Percentiles rank a stretch among this genome's conserved stretches.
Conservation (phyloP, 2,888 invertebrate species). For the Gari tellinella region DNA sequence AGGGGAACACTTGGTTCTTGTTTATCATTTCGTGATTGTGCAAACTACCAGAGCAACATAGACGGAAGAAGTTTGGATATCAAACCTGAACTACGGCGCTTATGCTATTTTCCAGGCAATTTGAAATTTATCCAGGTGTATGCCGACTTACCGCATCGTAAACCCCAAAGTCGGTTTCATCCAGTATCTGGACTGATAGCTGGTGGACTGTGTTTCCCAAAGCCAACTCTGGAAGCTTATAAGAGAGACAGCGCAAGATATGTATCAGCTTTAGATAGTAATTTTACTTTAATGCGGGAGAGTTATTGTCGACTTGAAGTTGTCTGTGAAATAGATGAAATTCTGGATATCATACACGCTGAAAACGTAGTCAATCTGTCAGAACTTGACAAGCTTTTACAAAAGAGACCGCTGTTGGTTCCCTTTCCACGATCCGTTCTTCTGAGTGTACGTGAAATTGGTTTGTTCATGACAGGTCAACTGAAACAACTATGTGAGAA, state of each 20-base stretch:
- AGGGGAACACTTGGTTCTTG: constrained; percentile 32
- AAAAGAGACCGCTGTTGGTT: constrained; percentile 28
- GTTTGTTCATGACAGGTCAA: constrained; percentile 15
- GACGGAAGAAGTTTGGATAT: constrained; percentile 41
- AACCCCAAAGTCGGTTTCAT: constrained; percentile 35
- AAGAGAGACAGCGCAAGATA: constrained; percentile 27
- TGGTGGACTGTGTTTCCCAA: constrained; percentile 23
- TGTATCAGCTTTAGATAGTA: constrained; percentile 33
- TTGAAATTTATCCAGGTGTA: constrained; percentile 48
- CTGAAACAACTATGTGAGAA: constrained; percentile 14
- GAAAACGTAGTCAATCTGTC: constrained; percentile 22
- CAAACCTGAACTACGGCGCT: constrained; percentile 11
- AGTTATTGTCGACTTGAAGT: constrained; percentile 36
- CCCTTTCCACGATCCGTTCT: constrained; percentile 21
- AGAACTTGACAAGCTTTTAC: constrained; percentile 14
- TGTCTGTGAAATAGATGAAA: constrained; percentile 15
- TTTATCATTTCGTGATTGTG: constrained; percentile 37
- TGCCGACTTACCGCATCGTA: constrained; percentile 41
- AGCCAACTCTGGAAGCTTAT: constrained; percentile 26
- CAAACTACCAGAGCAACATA: constrained; percentile 32
- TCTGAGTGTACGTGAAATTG: constrained; percentile 15
- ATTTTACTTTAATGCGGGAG: constrained; percentile 18
- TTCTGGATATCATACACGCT: constrained; percentile 13
- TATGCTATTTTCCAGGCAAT: constrained; percentile 18
- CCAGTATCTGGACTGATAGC: constrained; percentile 45